phyloP scores from a whole-genome alignment of 1,140 invertebrate species.

The Ptiloglossa arizonensis region DNA sequence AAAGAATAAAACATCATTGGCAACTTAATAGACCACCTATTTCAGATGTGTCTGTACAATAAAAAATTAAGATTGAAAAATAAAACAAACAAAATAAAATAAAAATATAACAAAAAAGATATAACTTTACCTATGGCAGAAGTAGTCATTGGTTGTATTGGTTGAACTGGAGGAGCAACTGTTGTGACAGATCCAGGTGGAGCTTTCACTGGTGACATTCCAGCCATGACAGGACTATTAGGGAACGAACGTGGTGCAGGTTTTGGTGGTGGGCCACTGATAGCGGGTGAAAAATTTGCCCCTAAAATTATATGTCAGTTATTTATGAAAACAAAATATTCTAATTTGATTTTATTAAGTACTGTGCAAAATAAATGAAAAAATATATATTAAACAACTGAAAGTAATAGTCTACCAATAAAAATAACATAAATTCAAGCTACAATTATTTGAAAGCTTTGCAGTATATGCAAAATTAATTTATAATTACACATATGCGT shows the following conservation, averaged over 20 bases:
- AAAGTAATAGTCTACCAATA: slow-evolving; percentile 22
- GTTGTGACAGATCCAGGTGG: slow-evolving; percentile 51
- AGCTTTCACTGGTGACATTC: slow-evolving; percentile 68
- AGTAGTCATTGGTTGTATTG: slow-evolving; percentile 66
- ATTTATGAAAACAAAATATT: slow-evolving; percentile 3
- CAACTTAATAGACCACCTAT: neutral
- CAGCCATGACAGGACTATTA: slow-evolving; percentile 74
- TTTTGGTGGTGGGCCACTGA: slow-evolving; percentile 76
- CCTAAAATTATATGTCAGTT: slow-evolving; percentile 64
- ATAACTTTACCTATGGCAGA: slow-evolving; percentile 70
- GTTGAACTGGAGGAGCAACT: slow-evolving; percentile 66
- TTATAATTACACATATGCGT: slow-evolving; percentile 1
- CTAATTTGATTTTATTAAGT: slow-evolving; percentile 6
- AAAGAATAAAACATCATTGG: slow-evolving; percentile 53
- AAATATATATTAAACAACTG: slow-evolving; percentile 27
- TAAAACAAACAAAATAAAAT: neutral
- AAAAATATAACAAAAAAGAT: neutral
- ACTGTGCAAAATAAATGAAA: neutral
- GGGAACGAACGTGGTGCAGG: slow-evolving; percentile 79
- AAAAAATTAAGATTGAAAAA: neutral
- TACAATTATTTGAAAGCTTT: neutral
- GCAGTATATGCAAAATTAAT: slow-evolving; percentile 7
- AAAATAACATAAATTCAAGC: slow-evolving; percentile 1
- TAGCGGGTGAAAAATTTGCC: slow-evolving; percentile 73
- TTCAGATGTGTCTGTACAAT: neutral